Evolutionary conservation across 2,113 vertebrate species (phyloP), one percentile per base, ranked within the genome.

Genomic region (Cyphotilapia sp.): DNA sequence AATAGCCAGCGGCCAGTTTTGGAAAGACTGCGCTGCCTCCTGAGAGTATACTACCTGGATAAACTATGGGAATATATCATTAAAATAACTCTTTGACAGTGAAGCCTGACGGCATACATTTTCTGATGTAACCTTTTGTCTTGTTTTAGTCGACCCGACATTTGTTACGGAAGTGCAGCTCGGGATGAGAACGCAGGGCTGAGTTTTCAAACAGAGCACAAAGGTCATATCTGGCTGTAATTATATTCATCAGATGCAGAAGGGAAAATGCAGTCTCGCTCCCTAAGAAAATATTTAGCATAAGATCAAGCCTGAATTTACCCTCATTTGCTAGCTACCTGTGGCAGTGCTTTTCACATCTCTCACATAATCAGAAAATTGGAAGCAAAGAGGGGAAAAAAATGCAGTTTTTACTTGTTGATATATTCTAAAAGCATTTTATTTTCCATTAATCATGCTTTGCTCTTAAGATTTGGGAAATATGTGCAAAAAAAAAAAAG

Each of bases 151-250:
- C 95, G 90, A 95, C 95, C 95, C 93, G 84, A 94, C 95, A 96
- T 96, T 96, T 96, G 95, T 95, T 95, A 83, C 89, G 94, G 94
- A 96, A 95, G 94, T 92, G 88, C 93, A 87, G 93, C 92, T 94
- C 91, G 85, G 92, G 94, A 95, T 88, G 89, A 92, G 91, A 93
- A 95, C 40, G 91, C 92, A 40, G 91, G 89, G 90, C 85, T 89
- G 85, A 87, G 89, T 95, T 96, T 94, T 96, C 84, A 88, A 90
- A 86, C 92, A 2, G 93, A 93, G 94, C 91, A 63, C 94, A 96
- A 94, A 96, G 95, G 95, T 97, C 96, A 94, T 95, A 96, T 96
- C 96, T 96, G 95, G 93, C 96, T 96, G 94, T 96, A 96, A 96
- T 96, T 96, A 96, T 95, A 95, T 95, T 95, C 96, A 96, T 96